A percentile compares a stretch with the other conserved stretches of the same genome.
These are phyloP conservation scores for Alosa alosa DNA, from an alignment of 2,113 vertebrate species.

Conservation along the genomic window DNA sequence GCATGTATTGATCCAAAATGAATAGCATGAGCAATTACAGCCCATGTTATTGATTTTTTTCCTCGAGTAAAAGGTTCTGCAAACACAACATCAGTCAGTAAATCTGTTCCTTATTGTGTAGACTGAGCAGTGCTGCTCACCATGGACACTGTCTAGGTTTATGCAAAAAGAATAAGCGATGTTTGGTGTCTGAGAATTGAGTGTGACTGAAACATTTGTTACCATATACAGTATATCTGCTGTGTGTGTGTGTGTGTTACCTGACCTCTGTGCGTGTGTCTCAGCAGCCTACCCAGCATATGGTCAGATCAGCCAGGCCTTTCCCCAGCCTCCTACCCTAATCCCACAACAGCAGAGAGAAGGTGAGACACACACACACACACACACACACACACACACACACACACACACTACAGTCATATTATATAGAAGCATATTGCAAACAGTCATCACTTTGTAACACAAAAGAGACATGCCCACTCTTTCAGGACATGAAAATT, in stretches of 20 bases:
- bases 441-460: background rate
- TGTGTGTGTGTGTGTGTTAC: conserved; percentile 56
- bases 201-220: background rate
- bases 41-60: conserved; percentile 10
- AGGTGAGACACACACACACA: conserved; percentile 75
- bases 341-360: conserved; percentile 99
- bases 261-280: conserved; percentile 61
- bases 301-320: conserved; percentile 98
- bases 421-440: background rate
- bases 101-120: conserved; percentile 14
- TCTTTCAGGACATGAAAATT: conserved; percentile 2
- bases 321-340: conserved; percentile 97
- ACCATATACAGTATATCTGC: background rate
- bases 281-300: conserved; percentile 98
- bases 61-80: conserved; percentile 13
- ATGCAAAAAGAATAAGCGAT: background rate
- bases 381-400: conserved; percentile 30
- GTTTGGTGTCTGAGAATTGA: background rate
- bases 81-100: conserved; percentile 16
- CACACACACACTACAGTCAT: background rate
- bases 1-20: conserved; percentile 12
- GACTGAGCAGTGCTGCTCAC: conserved; percentile 24
- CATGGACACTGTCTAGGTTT: conserved; percentile 9
- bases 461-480: background rate
- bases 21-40: conserved; percentile 19